These are phyloP conservation scores for Acrocephalus arundinaceus DNA, from an alignment of 2,113 vertebrate species.

Conservation along the genomic window DNA sequence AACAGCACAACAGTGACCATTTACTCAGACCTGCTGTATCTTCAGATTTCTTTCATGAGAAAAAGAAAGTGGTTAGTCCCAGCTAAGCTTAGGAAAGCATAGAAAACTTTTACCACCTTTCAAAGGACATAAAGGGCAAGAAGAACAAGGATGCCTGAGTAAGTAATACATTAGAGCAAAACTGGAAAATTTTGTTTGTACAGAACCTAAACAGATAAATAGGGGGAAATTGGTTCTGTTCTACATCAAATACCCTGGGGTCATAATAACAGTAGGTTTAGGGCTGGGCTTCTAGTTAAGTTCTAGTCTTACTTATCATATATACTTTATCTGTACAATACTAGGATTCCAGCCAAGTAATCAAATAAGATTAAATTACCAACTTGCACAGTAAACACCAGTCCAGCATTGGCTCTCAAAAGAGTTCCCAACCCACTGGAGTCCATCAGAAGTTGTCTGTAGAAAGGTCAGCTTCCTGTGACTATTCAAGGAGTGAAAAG, in stretches of 20 bases:
- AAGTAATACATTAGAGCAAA: not conserved
- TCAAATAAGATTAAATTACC: not conserved
- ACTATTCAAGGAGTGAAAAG: not conserved
- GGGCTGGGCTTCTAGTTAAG: not conserved
- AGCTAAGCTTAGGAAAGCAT: not conserved
- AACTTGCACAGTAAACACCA: not conserved
- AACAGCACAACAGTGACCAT: not conserved
- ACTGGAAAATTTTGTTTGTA: not conserved
- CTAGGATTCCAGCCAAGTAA: not conserved
- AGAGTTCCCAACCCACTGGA: not conserved
- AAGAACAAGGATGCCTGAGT: not conserved
- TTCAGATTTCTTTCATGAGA: not conserved
- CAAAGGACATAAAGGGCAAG: not conserved
- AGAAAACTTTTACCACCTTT: not conserved
- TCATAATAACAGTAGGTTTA: not conserved
- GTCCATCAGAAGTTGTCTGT: not conserved
- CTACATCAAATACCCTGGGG: not conserved
- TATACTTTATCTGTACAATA: not conserved
- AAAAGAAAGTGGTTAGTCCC: not conserved
- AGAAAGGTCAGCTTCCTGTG: not conserved
- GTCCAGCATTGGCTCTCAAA: not conserved
- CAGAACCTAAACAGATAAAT: not conserved
- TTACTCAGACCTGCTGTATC: not conserved
- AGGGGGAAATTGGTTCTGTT: rapidly evolving
- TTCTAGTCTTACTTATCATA: not conserved